Evolutionary conservation across 2,888 invertebrate genomes (phyloP).

Genomic region (Luperina nickerlii): DNA sequence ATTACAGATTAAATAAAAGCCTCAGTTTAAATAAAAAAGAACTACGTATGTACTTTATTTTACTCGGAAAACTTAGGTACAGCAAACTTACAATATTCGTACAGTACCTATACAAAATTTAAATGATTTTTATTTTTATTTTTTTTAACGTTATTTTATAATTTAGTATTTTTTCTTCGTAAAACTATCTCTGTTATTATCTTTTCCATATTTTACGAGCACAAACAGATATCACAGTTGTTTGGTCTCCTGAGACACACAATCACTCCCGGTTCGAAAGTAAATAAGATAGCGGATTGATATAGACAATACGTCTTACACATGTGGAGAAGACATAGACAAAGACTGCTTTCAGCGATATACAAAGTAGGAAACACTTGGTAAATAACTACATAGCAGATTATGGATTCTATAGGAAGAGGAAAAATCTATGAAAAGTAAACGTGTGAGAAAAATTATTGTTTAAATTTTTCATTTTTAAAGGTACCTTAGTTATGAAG

Average conservation of each 20-base stretch:
- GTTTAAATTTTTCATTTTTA: neutral
- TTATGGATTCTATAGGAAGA: no score
- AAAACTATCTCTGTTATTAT: conserved; percentile 16
- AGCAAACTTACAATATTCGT: neutral
- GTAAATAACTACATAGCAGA: neutral
- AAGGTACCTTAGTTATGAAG: neutral
- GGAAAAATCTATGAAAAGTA: neutral
- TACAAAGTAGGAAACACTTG: neutral
- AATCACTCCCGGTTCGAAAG: conserved; percentile 41
- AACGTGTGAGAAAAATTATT: neutral
- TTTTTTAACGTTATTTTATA: neutral
- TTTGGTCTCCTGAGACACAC: conserved; percentile 41
- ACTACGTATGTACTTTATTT: neutral
- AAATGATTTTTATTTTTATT: no score
- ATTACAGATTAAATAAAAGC: conserved; percentile 12
- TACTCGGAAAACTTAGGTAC: neutral
- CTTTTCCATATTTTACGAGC: conserved; percentile 23
- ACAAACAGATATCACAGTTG: conserved; percentile 36
- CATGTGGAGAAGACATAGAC: neutral
- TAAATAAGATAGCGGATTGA: conserved; percentile 53
- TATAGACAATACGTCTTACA: conserved; percentile 42
- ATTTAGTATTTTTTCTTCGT: neutral
- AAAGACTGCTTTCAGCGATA: neutral
- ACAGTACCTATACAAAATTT: neutral
- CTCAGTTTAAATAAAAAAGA: neutral